Percentiles rank a stretch among this genome's conserved stretches.
These are phyloP conservation scores for Gymnopithys bicolor DNA, from an alignment of 2,797 vertebrate species.

Conservation along the genomic window DNA sequence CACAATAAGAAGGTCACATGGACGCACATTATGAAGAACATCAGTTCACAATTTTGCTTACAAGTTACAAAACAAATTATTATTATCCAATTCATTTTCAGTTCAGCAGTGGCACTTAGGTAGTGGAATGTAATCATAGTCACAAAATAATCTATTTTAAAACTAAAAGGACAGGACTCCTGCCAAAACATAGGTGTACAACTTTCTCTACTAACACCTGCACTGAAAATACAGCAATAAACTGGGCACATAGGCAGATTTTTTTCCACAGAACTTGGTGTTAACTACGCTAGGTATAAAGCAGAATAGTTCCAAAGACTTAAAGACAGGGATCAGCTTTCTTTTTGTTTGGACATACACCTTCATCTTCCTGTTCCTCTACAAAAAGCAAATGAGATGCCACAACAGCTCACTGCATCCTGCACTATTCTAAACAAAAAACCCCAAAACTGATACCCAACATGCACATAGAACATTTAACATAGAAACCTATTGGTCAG, in stretches of 20 bases:
- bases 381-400: background rate
- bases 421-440: background rate
- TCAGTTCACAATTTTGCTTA: background rate
- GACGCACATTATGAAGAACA: background rate
- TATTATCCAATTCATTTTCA: background rate
- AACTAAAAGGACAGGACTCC: background rate
- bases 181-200: background rate
- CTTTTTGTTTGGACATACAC: background rate
- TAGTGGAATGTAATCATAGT: background rate
- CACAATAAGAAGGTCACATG: background rate
- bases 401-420: background rate
- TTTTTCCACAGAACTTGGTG: background rate
- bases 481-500: constrained; percentile 17
- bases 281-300: background rate
- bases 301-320: background rate
- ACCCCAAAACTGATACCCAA: background rate
- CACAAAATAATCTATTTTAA: background rate
- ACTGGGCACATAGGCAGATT: background rate
- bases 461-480: background rate
- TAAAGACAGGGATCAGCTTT: background rate
- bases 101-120: background rate
- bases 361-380: background rate
- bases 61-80: background rate
- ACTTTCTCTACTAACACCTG: background rate
- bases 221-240: background rate